A percentile compares a stretch with the other conserved stretches of the same genome.
These are phyloP conservation scores for Aplysina aerophoba DNA, from an alignment of 37 sponge, comb jelly and placozoan species.

Conservation along the genomic window DNA sequence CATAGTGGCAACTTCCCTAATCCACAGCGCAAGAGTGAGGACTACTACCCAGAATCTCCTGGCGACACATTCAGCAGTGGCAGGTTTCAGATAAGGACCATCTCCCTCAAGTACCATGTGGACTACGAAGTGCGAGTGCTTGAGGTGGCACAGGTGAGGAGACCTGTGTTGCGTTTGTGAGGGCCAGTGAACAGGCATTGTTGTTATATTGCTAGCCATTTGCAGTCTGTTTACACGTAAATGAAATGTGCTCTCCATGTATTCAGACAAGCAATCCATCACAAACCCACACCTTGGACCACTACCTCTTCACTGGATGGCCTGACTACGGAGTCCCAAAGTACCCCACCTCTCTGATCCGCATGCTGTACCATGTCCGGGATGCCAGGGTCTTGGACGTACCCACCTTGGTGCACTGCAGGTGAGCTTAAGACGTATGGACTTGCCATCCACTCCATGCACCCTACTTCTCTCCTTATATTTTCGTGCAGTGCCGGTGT, in stretches of 20 bases:
- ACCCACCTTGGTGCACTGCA: conserved; percentile 6
- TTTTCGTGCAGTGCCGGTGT: conserved; percentile 71
- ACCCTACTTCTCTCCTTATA: too few species aligned
- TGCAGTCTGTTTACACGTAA: too few species aligned
- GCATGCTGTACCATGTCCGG: conserved; percentile 3
- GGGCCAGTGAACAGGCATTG: too few species aligned
- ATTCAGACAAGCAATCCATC: too few species aligned
- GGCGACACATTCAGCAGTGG: neutral
- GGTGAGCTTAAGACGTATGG: neutral
- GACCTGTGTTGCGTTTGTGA: too few species aligned
- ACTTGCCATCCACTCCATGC: too few species aligned
- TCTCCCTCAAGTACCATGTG: conserved; percentile 20
- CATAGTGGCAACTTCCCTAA: too few species aligned
- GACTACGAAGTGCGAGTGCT: conserved; percentile 6
- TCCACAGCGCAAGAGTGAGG: neutral
- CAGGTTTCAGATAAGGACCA: neutral
- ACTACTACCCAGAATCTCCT: neutral
- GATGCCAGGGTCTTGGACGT: neutral
- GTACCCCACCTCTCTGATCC: conserved; percentile 6
- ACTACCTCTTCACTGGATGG: conserved; percentile 31
- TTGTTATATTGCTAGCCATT: too few species aligned
- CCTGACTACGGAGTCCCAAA: conserved; percentile 7
- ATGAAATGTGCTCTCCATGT: too few species aligned
- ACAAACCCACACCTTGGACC: neutral
- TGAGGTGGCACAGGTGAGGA: conserved; percentile 12